Base-by-base conservation (phyloP, 2,113 vertebrate species). In the Pogona vitticeps region DNA sequence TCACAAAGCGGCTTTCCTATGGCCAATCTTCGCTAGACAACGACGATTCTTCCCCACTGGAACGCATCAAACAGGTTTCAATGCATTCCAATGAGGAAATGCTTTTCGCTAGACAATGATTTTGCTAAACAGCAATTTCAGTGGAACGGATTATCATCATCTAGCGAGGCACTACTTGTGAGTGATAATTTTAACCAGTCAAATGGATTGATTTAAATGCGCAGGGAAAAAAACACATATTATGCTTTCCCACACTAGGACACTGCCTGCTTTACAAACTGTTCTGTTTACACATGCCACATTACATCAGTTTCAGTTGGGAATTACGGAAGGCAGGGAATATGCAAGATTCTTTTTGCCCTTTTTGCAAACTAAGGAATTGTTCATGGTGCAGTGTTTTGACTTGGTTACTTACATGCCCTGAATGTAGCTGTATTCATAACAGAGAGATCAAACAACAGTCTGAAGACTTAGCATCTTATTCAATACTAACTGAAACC, bases 201-300 rank as follows among this genome's bases (percentile, higher is more conserved):
- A 46, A 73, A 80, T 31, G 38, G 1, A 33, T 42, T 52, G 14
- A 17, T 80, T 73, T 72, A 63, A 80, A 46, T 80, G 2, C 20
- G 23, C 67, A 80, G 36, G 56, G 14, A 84, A 67, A 18, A 63
- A 78, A 8, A 68, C 7, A 67, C 40, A 67, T 10, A 17, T 26
- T 52, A 15, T 31, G 18, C 59, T 80, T 86, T 73, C 78, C 58
- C 67, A 80, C 40, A 42, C 61, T 80, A 72, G 72, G 56, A 63
- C 36, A 71, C 6, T 28, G 14, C 52, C 80, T 82, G 31, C 33
- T 85, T 85, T 78, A 52, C 65, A 85, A 78, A 28, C 76, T 28
- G 63, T 68, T 85, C 77, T 86, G 76, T 80, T 86, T 86, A 71
- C 13, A 72, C 28, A 61, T 18, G 67, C 67, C 36, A 72, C 14